A percentile compares a stretch with the other conserved stretches of the same genome.
Evolutionary conservation across 2,113 vertebrate species (phyloP).

Genomic region (Erythrolamprus reginae): DNA sequence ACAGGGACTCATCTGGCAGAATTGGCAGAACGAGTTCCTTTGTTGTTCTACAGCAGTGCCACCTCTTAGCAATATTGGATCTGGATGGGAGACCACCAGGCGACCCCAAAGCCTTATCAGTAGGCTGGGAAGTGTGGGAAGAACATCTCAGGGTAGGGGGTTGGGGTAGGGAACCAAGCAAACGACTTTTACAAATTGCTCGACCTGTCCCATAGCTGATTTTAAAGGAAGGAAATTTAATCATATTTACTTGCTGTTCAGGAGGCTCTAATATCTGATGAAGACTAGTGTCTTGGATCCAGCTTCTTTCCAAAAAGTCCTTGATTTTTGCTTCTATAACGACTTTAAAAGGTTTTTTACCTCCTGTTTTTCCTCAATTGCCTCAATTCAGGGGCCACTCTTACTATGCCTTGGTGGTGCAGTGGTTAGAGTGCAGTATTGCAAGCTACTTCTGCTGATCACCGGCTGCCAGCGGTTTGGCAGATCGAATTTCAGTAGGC

Average conservation of each 20-base stretch:
- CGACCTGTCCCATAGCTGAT: not conserved
- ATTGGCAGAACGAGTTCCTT: not conserved
- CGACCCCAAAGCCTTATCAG: not conserved
- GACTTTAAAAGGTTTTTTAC: not conserved
- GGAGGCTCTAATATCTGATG: not conserved
- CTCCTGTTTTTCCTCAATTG: not conserved
- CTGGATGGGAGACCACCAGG: not conserved
- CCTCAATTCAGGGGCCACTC: too few relatives aligned
- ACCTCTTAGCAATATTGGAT: not conserved
- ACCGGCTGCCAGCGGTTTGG: too few relatives aligned
- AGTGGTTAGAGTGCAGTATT: too few relatives aligned
- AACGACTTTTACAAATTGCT: not conserved
- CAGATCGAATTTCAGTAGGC: too few relatives aligned
- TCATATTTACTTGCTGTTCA: not conserved
- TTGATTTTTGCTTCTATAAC: not conserved
- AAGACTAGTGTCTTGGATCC: not conserved
- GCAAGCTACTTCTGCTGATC: too few relatives aligned
- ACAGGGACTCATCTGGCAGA: not conserved
- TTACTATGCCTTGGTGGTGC: too few relatives aligned
- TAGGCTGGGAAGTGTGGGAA: not conserved
- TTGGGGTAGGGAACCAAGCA: not conserved
- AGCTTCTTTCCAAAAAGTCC: not conserved
- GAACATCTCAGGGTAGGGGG: not conserved
- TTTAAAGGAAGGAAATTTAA: not conserved
- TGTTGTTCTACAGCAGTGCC: not conserved